Percentiles rank a stretch among this genome's conserved stretches.
Evolutionary conservation across 1,140 invertebrate species (phyloP).

Genomic region (Neodiprion pinetum): DNA sequence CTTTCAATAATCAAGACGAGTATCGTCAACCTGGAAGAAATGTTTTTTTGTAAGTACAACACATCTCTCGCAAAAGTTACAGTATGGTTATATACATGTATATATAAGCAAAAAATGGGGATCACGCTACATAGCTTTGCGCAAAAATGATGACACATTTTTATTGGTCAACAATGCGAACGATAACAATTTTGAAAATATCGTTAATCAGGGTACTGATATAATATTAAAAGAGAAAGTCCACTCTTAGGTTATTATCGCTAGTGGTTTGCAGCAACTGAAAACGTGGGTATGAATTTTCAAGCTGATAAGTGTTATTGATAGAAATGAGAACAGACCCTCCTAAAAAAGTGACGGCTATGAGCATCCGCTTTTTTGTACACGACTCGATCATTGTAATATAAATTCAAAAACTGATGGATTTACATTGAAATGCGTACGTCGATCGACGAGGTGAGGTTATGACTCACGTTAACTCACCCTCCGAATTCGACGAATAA

Average conservation of each 20-base stretch:
- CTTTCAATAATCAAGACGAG: conserved; percentile 81
- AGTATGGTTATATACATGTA: neutral
- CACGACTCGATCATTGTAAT: conserved; percentile 72
- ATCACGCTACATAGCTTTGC: neutral
- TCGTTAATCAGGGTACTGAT: conserved; percentile 8
- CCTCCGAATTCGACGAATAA: no score
- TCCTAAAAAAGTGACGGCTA: conserved; percentile 68
- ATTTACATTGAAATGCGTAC: no score
- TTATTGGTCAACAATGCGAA: neutral
- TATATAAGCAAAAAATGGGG: neutral
- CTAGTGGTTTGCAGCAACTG: neutral
- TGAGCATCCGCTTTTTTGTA: conserved; percentile 72
- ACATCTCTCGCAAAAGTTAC: neutral
- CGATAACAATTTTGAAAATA: neutral
- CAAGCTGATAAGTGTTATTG: conserved; percentile 18
- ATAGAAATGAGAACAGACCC: conserved; percentile 58
- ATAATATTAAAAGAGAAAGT: neutral
- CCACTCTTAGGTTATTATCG: no score
- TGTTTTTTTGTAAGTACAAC: conserved; percentile 18
- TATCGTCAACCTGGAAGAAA: conserved; percentile 72
- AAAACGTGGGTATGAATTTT: conserved; percentile 9
- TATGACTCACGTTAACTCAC: no score
- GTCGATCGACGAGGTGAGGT: no score
- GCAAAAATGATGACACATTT: neutral
- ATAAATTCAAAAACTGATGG: no score